These are phyloP conservation scores for Sarcoramphus papa DNA, from an alignment of 2,797 vertebrate genomes.

Conservation along the genomic window DNA sequence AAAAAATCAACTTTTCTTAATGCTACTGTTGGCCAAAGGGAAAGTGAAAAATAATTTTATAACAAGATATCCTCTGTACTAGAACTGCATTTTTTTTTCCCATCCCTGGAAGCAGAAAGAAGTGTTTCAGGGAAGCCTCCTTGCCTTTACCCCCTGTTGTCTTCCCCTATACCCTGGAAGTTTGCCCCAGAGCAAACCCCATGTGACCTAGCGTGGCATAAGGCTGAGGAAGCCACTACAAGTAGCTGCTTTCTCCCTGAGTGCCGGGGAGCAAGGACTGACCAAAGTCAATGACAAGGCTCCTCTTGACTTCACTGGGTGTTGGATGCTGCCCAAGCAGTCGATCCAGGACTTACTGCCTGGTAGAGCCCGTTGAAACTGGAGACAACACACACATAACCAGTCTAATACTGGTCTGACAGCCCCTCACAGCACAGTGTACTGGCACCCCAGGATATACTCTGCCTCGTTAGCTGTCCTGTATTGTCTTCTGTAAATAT, in stretches of 20 bases:
- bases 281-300: background rate
- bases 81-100: background rate
- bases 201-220: accelerated
- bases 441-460: background rate
- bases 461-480: background rate
- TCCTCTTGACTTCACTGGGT: background rate
- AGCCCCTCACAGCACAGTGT: background rate
- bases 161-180: background rate
- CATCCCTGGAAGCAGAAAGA: background rate
- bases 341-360: background rate
- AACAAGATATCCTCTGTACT: background rate
- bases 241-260: background rate
- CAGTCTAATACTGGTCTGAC: background rate
- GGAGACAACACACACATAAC: background rate
- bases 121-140: background rate
- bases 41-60: background rate
- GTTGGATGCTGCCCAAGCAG: background rate
- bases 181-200: background rate
- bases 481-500: slow-evolving; percentile 28
- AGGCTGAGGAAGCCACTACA: background rate
- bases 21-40: background rate
- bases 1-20: background rate
- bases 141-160: background rate
- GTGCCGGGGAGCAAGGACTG: background rate
- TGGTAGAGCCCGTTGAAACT: background rate